Evolutionary conservation across 2,113 vertebrate species (phyloP), one percentile per base, ranked within the genome.

Genomic region (Tyrannus savana): DNA sequence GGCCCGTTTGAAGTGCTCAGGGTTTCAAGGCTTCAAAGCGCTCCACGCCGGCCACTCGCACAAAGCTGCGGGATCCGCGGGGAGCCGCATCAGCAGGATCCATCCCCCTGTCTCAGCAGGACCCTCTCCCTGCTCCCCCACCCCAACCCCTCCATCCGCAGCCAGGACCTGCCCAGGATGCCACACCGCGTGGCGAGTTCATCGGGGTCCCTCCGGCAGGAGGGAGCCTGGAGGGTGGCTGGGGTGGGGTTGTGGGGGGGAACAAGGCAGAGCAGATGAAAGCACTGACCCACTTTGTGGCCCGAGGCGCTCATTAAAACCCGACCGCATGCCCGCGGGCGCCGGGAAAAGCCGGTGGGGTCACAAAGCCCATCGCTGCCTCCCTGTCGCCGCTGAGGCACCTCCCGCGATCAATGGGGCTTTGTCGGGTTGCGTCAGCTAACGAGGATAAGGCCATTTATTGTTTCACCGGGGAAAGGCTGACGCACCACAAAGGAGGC

Each of bases 1-100:
- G 63, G 95, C 96, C 97, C 60, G 71, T 98, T 98, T 98, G 98
- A 98, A 98, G 97, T 67, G 96, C 95, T 96, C 95, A 88, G 97
- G 96, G 97, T 96, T 96, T 87, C 95, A 69, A 67, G 78, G 97
- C 97, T 98, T 98, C 97, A 98, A 98, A 98, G 97, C 75, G 4
- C 95, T 46, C 81, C 83, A 39, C 1, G 93, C 47, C 93, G 93
- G 92, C 97, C 95, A 37, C 93, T 92, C 21, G 86, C 97, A 95
- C 96, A 92, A 81, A 93, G 97, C 97, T 64, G 91, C 9, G 5
- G 95, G 73, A 91, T 76, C 97, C 66, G 0, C 9, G 25, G 98
- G 97, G 97, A 97, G 96, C 91, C 17, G 0, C 91, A 85, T 10
- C 97, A 95, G 97, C 96, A 46, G 96, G 93, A 63, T 87, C 13